Base-by-base conservation (phyloP, 1,140 invertebrate genomes). In the Cotesia typhae region DNA sequence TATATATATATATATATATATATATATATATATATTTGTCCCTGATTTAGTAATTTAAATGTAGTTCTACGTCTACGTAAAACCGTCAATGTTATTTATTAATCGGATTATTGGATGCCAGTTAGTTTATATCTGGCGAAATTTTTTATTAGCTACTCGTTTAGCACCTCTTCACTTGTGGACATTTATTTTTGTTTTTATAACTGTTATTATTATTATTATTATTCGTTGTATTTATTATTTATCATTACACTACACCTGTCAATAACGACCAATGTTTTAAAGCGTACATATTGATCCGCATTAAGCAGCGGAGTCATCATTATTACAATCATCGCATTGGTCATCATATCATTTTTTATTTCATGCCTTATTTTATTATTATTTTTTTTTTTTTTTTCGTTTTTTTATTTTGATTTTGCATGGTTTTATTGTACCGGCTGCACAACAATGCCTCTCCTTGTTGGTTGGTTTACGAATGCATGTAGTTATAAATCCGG, bases 401-500 rank as follows among this genome's bases (percentile, higher is more conserved):
- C 78, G 78, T 73, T 69, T 74, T 80, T 81, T 81, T 83, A 82
- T 83, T 84, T 79, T 87, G 82, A 85, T 88, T 86, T 87, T 88
- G 86, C 86, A 88, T 88, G 86, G 85, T 84, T 88, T 88, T 88
- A 79, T 88, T 87, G 80, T 83, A 81, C 81, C 78, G 70, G 81
- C 84, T 85, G 84, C 84, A 85, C 84, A 83, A 74, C 83, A 77
- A 80, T 78, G 81, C 79, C 73, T 68, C 74, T 41, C 74, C 71
- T 79, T 76, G 73, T 84, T 84, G 84, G 83, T 84, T 85, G 83
- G 79, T 83, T 82, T 41, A 72, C 53, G 82, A 79, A 83, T 86
- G 86, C 85, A 87, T 87, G 86, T 87, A 95, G 94, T 94, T 81
- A 94, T 95, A 88, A 94, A 93, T 84, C 93, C 93, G 74, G 94